Evolutionary conservation across 2,888 invertebrate genomes (phyloP).

Genomic region (Bugulina stolonifera): DNA sequence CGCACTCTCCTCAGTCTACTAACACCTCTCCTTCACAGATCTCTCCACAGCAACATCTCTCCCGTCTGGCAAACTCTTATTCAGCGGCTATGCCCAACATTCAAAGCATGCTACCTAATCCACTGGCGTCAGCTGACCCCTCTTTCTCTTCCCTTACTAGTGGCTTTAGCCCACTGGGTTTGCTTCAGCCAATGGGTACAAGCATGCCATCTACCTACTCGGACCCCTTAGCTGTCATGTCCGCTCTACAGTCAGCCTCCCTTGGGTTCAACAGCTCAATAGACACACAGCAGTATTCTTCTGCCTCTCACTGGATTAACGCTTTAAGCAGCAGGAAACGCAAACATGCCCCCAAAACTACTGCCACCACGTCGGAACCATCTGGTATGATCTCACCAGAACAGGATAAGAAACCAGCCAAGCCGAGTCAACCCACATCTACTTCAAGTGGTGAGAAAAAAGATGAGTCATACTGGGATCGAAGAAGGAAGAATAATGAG

Average conservation of each 20-base stretch:
- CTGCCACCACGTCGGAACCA: background rate
- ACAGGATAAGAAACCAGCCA: background rate
- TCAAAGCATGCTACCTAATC: background rate
- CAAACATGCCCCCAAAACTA: background rate
- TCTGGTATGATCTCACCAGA: background rate
- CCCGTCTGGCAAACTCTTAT: background rate
- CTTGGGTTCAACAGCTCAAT: background rate
- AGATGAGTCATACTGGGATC: constrained; percentile 18
- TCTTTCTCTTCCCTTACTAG: background rate
- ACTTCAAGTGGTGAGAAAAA: background rate
- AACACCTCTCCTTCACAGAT: background rate
- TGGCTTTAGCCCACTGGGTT: background rate
- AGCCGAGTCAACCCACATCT: constrained; percentile 6
- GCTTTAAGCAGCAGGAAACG: background rate
- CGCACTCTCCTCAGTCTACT: background rate
- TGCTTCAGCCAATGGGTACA: background rate
- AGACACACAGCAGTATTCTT: background rate
- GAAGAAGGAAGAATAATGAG: constrained; percentile 21
- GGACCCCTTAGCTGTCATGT: background rate
- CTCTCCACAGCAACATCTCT: background rate
- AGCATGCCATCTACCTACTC: background rate
- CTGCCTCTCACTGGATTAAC: background rate
- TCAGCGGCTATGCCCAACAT: background rate
- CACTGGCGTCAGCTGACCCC: background rate
- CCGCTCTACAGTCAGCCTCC: constrained; percentile 1